These are phyloP conservation scores for western clawed frog (Xenopus tropicalis) DNA, from an alignment of 2,113 vertebrate species.

Conservation along the genomic window UCB_Xtro_10.0 CM004443.2:182317001-182317500, in stretches of 20 bases:
- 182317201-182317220: constrained; percentile 54
- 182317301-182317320: too few relatives aligned
- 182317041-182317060: constrained; percentile 78
- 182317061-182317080: constrained; percentile 78
- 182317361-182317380: too few relatives aligned
- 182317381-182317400: too few relatives aligned
- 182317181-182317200: too few relatives aligned
- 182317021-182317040: constrained; percentile 76
- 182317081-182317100: constrained; percentile 83
- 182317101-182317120: constrained; percentile 80
- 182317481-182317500: too few relatives aligned
- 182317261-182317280: constrained; percentile 91
- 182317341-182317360: too few relatives aligned
- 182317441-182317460: too few relatives aligned
- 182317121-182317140: constrained; percentile 77
- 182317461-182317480: too few relatives aligned
- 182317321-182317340: too few relatives aligned
- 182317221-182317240: constrained; percentile 86
- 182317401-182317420: too few relatives aligned
- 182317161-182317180: neutral
- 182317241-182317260: constrained; percentile 82
- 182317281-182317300: constrained; percentile 41
- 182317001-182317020: constrained; percentile 73
- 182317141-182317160: constrained; percentile 32
- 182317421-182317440: too few relatives aligned